These are phyloP conservation scores for Drosophila kuntzei DNA, from an alignment of 2,888 invertebrate genomes.

Conservation along the genomic window DNA sequence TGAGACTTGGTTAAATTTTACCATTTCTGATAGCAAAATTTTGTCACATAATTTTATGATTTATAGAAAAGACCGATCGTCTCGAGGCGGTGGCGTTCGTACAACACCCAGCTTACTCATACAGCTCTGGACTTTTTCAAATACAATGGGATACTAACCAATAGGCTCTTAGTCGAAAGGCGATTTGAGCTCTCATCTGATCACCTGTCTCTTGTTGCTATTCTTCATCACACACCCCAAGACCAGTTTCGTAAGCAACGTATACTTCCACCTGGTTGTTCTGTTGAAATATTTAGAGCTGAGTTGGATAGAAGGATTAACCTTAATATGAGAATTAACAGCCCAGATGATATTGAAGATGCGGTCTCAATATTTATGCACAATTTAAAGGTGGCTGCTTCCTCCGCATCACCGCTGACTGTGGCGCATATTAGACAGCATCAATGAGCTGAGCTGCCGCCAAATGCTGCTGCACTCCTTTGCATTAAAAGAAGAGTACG, in stretches of 20 bases:
- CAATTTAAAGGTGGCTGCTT: not conserved
- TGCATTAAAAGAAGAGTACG: constrained; percentile 1
- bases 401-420: not conserved
- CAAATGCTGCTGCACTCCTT: not conserved
- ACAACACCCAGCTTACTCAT: constrained; percentile 7
- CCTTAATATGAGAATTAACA: constrained; percentile 6
- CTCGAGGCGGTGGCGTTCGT: too few species aligned
- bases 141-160: not conserved
- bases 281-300: constrained; percentile 5
- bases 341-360: constrained; percentile 21
- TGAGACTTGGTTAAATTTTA: too few species aligned
- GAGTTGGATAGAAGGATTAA: constrained; percentile 11
- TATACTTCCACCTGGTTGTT: constrained; percentile 10
- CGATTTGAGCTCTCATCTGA: constrained; percentile 11
- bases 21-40: too few species aligned
- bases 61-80: too few species aligned
- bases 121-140: constrained; percentile 22
- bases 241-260: not conserved
- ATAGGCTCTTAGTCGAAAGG: not conserved
- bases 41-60: too few species aligned
- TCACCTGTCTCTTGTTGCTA: constrained; percentile 11
- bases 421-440: not conserved
- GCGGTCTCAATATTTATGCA: too few species aligned
- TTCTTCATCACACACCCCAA: not conserved
- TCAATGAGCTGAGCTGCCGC: not conserved